These are phyloP conservation scores for Papilio demoleus DNA, from an alignment of 2,888 invertebrate species.

Conservation along the genomic window DNA sequence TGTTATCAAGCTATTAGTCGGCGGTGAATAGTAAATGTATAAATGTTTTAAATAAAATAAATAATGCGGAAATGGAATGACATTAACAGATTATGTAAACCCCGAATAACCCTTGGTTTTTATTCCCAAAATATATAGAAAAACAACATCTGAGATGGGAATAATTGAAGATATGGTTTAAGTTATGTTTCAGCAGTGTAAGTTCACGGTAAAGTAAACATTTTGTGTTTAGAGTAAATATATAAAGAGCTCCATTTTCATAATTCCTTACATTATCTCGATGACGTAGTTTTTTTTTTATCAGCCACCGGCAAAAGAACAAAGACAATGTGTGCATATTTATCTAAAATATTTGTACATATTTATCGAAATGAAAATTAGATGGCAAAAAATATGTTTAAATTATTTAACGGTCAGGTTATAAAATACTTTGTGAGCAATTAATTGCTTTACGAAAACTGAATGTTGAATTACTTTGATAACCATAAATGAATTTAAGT, in stretches of 20 bases:
- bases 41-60: background rate
- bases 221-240: background rate
- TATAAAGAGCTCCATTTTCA: background rate
- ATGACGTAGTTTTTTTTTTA: constrained; percentile 1
- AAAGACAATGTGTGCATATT: background rate
- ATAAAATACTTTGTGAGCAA: too few species aligned
- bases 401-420: background rate
- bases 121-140: too few species aligned
- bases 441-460: too few species aligned
- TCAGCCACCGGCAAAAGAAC: background rate
- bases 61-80: background rate
- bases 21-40: background rate
- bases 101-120: too few species aligned
- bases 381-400: too few species aligned
- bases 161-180: too few species aligned
- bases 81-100: too few species aligned
- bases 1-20: background rate
- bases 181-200: too few species aligned
- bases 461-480: too few species aligned
- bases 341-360: background rate
- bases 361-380: background rate
- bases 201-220: too few species aligned
- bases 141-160: too few species aligned
- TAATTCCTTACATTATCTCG: background rate
- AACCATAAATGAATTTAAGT: background rate